Evolutionary conservation across 2,797 vertebrate genomes (phyloP), one percentile per base, ranked within the genome.

Genomic region (Hemibagrus guttatus): DNA sequence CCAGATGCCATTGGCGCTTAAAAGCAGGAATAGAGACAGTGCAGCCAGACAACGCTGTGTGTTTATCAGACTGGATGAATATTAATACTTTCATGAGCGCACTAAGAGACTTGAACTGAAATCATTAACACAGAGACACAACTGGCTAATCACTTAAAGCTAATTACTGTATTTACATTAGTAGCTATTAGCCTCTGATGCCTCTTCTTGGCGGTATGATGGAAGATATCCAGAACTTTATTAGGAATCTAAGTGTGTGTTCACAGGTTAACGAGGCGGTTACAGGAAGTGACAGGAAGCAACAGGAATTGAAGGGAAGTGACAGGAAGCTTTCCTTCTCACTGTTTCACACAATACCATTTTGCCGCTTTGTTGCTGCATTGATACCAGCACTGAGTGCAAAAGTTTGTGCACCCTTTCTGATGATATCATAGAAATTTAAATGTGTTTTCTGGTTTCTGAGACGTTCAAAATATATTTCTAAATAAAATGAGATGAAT

Each of bases 11-110:
- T 85, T 87, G 89, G 85, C 82, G 86, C 91, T 91, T 92, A 87
- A 91, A 89, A 91, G 68, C 91, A 92, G 68, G 92, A 93, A 93
- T 94, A 89, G 54, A 90, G 90, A 84, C 85, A 54, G 85, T 26
- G 68, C 81, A 89, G 85, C 80, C 86, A 39, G 72, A 81, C 85
- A 66, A 72, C 79, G 85, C 75, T 80, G 83, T 52, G 61, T 35
- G 58, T 71, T 84, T 79, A 52, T 49, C 63, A 49, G 89, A 84
- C 49, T 26, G 35, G 72, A 90, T 86, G 84, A 72, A 90, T 91
- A 89, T 90, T 91, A 89, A 91, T 90, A 84, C 31, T 56, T 64
- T 46, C 58, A 16, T 26, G 58, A 39, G 11, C 17, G 72, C 84
- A 63, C 78, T 49, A 86, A 66, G 81, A 59, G 12, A 75, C 64